A percentile compares a stretch with the other conserved stretches of the same genome.
Evolutionary conservation across 2,888 invertebrate species (phyloP).

Genomic region (Diaperis boleti): DNA sequence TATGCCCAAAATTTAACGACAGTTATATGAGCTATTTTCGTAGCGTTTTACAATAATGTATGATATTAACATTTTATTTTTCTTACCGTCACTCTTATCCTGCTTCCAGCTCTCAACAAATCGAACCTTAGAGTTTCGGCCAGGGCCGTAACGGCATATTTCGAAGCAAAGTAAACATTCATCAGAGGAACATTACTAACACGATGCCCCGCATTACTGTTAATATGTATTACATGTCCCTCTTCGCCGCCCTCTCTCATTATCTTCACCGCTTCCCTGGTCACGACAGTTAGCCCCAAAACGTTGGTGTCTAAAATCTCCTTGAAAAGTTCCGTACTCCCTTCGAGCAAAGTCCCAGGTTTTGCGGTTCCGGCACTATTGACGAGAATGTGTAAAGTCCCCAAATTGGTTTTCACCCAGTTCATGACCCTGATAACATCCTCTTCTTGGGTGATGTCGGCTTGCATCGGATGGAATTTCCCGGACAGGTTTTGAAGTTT

Average conservation of each 20-base stretch:
- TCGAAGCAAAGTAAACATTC: conserved; percentile 33
- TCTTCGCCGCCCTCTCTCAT: conserved; percentile 54
- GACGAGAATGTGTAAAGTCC: conserved; percentile 60
- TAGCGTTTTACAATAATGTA: no score
- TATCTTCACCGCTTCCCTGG: conserved; percentile 39
- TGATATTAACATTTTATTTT: not conserved
- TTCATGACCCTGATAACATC: conserved; percentile 58
- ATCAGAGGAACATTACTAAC: conserved; percentile 48
- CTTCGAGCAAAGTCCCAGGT: conserved; percentile 47
- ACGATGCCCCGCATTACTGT: conserved; percentile 55
- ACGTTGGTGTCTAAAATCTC: conserved; percentile 50
- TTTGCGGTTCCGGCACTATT: conserved; percentile 61
- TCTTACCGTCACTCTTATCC: conserved; percentile 35
- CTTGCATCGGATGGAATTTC: conserved; percentile 58
- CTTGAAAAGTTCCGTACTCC: conserved; percentile 47
- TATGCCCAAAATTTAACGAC: no score
- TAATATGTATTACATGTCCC: conserved; percentile 58
- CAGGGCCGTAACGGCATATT: conserved; percentile 33
- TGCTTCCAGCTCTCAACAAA: conserved; percentile 16
- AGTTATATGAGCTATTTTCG: no score
- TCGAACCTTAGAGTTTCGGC: conserved; percentile 32
- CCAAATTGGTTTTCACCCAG: conserved; percentile 59
- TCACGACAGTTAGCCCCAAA: conserved; percentile 27
- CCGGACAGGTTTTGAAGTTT: conserved; percentile 48
- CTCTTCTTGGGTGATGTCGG: conserved; percentile 60